These are phyloP conservation scores for Mimumesa dahlbomi DNA, from an alignment of 2,888 invertebrate species.

Conservation along the genomic window DNA sequence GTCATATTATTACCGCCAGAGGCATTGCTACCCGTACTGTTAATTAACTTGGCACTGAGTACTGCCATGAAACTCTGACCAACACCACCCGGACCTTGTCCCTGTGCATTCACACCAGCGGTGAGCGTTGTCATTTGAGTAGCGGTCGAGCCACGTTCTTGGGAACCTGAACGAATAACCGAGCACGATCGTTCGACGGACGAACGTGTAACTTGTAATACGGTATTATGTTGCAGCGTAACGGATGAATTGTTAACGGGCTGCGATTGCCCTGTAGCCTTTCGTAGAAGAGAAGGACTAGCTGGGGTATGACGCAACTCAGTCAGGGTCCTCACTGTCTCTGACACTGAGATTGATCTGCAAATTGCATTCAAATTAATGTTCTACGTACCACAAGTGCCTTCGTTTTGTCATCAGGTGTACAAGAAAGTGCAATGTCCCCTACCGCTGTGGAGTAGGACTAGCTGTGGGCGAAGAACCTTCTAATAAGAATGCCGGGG, in stretches of 20 bases:
- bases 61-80: conserved; percentile 87
- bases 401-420: neutral
- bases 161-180: conserved; percentile 59
- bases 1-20: conserved; percentile 53
- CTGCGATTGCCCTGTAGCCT: conserved; percentile 67
- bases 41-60: conserved; percentile 85
- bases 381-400: neutral
- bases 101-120: conserved; percentile 48
- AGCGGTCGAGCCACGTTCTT: conserved; percentile 57
- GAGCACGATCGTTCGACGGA: conserved; percentile 69
- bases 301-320: conserved; percentile 93
- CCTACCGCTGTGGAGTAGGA: conserved; percentile 76
- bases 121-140: conserved; percentile 45
- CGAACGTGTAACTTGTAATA: conserved; percentile 70
- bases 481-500: conserved; percentile 89
- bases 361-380: neutral
- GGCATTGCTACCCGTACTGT: conserved; percentile 59
- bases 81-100: conserved; percentile 82
- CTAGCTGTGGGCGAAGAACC: conserved; percentile 76
- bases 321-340: conserved; percentile 92
- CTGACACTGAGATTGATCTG: conserved; percentile 85
- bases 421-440: neutral
- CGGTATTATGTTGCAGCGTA: conserved; percentile 55
- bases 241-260: conserved; percentile 51
- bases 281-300: conserved; percentile 88